Base-by-base conservation (phyloP, 2,888 invertebrate genomes). In the Nemoura dubitans region DNA sequence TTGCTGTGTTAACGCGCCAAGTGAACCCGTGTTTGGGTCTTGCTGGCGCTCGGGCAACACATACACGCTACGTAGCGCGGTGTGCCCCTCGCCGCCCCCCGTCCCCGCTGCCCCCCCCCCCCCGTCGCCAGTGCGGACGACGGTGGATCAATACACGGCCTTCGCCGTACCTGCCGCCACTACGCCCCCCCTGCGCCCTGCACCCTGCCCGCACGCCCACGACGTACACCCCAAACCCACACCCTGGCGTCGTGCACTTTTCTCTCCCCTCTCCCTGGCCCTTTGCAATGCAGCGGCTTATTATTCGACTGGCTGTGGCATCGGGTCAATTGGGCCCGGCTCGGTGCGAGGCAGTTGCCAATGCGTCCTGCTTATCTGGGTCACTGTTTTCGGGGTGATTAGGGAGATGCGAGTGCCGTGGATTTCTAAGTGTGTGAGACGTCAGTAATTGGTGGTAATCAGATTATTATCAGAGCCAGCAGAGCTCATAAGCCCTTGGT, bases 21-120 rank as follows among this genome's bases (percentile, higher is more conserved):
- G 83, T 83, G 82, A 82, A 82, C 82, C 30, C 82, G 25, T 82
- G 82, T 82, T 82, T 21, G 29, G 30, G 29, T 78, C 78, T 78
- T 1, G 26, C 78, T 14, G 27, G 26, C 26, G 7, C 26, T 6
- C 78, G 10, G 7, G n/a, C n/a, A n/a, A 25, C 76, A 25, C 76
- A 25, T 25, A 25, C 76, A 25, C 76, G 5, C 76, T 76, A n/a
- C n/a, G n/a, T n/a, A n/a, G n/a, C n/a, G n/a, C n/a, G n/a, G n/a
- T n/a, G n/a, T 78, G 25, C 28, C 5, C 28, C 78, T n/a, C n/a
- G n/a, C 2, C 78, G 2, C 78, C 25, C 78, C 27, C 78, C 78
- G 26, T 25, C n/a, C n/a, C n/a, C 78, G 5, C 78, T 78, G 25
- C 28, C 5, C 28, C 78, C 2, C 78, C 3, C 78, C 25, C 78